phyloP scores from a whole-genome alignment of 2,113 vertebrate genomes.

The Scopus umbretta region DNA sequence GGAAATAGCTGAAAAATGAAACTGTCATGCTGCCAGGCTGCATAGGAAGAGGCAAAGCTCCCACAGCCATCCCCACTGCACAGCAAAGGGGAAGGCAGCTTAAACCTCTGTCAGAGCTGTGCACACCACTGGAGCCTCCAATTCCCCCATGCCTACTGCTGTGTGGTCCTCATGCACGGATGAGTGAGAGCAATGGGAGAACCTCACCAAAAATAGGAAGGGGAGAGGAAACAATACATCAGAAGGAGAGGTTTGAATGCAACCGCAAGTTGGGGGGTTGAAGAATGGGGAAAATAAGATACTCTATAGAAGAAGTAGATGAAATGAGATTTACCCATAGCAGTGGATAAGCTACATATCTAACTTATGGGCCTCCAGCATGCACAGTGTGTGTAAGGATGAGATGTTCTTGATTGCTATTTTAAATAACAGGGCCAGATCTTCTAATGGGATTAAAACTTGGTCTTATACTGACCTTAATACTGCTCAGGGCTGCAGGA shows the following conservation, averaged over 20 bases:
- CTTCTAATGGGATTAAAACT: neutral
- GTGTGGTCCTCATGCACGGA: accelerated
- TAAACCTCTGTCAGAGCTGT: neutral
- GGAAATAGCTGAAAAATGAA: slow-evolving; percentile 15
- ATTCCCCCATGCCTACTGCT: neutral
- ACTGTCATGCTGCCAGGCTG: neutral
- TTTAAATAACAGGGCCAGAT: neutral
- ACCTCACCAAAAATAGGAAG: neutral
- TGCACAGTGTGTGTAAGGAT: neutral
- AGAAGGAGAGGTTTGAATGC: neutral
- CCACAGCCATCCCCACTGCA: neutral
- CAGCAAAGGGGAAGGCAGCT: neutral
- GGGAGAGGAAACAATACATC: neutral
- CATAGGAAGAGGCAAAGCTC: neutral
- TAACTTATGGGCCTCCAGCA: neutral
- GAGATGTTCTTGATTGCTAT: neutral
- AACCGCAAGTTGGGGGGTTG: neutral
- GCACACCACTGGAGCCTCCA: neutral
- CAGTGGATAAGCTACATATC: neutral
- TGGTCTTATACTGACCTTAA: neutral
- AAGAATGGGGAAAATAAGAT: neutral
- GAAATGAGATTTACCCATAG: neutral
- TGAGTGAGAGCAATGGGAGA: neutral
- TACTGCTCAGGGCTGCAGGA: neutral
- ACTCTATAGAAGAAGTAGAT: neutral